These are phyloP conservation scores for Geococcyx californianus DNA, from an alignment of 2,113 vertebrate genomes.

Conservation along the genomic window DNA sequence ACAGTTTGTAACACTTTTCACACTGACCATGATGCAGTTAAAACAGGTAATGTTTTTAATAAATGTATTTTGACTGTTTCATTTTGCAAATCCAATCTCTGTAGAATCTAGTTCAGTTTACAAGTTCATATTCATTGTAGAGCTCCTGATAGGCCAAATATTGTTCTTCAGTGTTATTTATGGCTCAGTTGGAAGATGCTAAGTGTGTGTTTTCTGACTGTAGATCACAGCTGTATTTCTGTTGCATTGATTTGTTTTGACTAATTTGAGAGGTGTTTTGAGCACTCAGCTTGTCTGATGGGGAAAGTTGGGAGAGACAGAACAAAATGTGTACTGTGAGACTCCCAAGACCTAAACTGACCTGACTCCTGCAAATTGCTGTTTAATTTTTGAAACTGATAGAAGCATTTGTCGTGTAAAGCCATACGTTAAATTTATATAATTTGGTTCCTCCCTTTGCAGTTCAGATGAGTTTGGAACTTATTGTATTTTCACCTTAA, in stretches of 20 bases:
- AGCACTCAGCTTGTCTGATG: background rate
- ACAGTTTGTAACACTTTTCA: constrained; percentile 96
- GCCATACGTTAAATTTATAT: background rate
- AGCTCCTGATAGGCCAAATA: background rate
- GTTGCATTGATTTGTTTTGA: background rate
- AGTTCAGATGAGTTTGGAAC: background rate
- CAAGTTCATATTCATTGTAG: background rate
- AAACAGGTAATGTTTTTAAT: constrained; percentile 85
- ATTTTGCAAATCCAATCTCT: background rate
- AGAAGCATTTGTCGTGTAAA: background rate
- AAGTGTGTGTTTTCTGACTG: background rate
- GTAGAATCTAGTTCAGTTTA: background rate
- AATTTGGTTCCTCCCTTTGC: background rate
- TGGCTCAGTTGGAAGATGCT: background rate
- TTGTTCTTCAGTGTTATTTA: background rate
- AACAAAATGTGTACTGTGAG: background rate
- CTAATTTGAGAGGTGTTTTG: background rate
- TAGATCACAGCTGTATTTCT: background rate
- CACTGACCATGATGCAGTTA: constrained; percentile 98
- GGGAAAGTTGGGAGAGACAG: background rate
- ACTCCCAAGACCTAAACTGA: background rate
- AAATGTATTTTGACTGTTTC: background rate
- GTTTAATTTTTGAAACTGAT: background rate
- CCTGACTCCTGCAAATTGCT: background rate
- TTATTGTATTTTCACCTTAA: background rate